Evolutionary conservation across 2,797 vertebrate genomes (phyloP).

Genomic region (Manis pentadactyla): DNA sequence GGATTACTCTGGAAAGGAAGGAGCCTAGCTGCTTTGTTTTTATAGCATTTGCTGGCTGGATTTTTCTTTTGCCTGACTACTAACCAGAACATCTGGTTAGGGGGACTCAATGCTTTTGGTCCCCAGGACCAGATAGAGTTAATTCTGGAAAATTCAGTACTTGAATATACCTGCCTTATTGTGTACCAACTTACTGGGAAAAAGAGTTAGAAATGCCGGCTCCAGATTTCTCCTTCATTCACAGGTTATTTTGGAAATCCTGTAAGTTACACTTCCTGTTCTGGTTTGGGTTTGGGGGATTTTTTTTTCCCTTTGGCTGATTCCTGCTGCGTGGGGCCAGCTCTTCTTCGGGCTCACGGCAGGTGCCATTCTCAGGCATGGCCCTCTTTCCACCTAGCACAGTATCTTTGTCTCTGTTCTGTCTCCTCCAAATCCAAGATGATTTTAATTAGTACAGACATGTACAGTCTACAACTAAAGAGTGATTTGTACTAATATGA

Average conservation of each 20-base stretch:
- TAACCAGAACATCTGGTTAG: conserved; percentile 70
- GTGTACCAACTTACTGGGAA: conserved; percentile 61
- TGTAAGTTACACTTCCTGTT: conserved; percentile 58
- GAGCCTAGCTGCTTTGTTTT: conserved; percentile 61
- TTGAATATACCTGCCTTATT: conserved; percentile 83
- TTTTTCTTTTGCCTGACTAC: conserved; percentile 72
- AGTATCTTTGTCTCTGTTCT: conserved; percentile 83
- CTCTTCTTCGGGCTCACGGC: conserved; percentile 72
- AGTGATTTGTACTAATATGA: conserved; percentile 86
- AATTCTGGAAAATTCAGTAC: conserved; percentile 77
- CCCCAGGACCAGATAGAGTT: conserved; percentile 69
- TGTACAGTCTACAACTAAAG: conserved; percentile 79
- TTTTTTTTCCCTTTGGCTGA: conserved; percentile 59
- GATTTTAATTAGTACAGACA: conserved; percentile 83
- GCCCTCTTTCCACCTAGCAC: conserved; percentile 83
- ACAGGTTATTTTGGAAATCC: conserved; percentile 66
- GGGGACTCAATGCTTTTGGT: conserved; percentile 43
- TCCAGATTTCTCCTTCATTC: conserved; percentile 60
- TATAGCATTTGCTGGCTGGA: conserved; percentile 63
- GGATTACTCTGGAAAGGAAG: conserved; percentile 54
- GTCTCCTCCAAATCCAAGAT: conserved; percentile 84
- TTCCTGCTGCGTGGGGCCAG: conserved; percentile 74
- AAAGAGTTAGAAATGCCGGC: conserved; percentile 48
- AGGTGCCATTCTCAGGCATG: conserved; percentile 71
- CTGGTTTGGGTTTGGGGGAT: not conserved